phyloP scores from a whole-genome alignment of 2,797 vertebrate species.

The Sphenodon punctatus region DNA sequence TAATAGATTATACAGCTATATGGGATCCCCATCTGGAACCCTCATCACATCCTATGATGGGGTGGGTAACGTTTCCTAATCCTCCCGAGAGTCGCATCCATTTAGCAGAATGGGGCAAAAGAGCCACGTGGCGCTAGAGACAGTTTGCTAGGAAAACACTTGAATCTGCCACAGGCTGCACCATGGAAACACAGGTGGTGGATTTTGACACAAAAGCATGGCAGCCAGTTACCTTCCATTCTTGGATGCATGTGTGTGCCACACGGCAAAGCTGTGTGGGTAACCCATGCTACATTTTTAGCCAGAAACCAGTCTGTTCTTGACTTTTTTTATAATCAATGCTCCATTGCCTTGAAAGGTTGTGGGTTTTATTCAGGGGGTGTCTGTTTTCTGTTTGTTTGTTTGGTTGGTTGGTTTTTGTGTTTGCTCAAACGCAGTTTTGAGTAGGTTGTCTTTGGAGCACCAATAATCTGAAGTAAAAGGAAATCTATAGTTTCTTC shows the following conservation, averaged over 20 bases:
- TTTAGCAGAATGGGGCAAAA: too few relatives aligned
- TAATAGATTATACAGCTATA: not conserved
- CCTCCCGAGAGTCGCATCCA: too few relatives aligned
- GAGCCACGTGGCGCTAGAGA: too few relatives aligned
- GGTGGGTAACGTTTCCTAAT: too few relatives aligned
- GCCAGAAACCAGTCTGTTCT: too few relatives aligned
- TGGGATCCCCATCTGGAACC: not conserved
- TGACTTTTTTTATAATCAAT: too few relatives aligned
- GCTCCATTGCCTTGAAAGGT: too few relatives aligned
- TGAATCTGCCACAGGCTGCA: not conserved
- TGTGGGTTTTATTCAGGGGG: too few relatives aligned
- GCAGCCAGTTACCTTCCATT: conserved; percentile 11
- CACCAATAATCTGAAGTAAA: not conserved
- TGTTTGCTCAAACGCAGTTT: conserved; percentile 52
- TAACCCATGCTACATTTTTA: too few relatives aligned
- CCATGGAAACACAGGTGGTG: not conserved
- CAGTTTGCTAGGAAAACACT: not conserved
- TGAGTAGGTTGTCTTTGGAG: conserved; percentile 41
- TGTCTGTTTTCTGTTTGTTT: too few relatives aligned
- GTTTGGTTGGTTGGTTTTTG: not conserved
- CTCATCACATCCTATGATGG: not conserved
- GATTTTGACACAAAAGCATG: not conserved
- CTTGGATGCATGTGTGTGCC: too few relatives aligned
- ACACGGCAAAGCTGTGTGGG: too few relatives aligned
- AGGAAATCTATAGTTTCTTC: not conserved